phyloP scores from a whole-genome alignment of 2,797 vertebrate species.

The Melanotaenia pygmaea region DNA sequence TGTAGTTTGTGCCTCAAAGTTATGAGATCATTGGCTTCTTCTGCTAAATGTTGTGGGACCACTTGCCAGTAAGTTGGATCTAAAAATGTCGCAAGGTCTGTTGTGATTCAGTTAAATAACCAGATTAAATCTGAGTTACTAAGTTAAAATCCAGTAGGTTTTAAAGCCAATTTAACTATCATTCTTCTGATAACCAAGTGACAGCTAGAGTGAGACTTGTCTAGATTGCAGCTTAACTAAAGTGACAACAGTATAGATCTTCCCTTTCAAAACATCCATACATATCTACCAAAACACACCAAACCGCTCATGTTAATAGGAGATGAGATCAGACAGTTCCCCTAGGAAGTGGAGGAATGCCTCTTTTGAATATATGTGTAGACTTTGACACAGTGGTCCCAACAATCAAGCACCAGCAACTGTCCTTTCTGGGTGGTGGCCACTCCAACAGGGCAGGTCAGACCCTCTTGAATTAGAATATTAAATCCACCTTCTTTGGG shows the following conservation, averaged over 20 bases:
- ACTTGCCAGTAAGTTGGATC: conserved; percentile 22
- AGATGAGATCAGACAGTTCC: conserved; percentile 11
- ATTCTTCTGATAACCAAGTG: conserved; percentile 26
- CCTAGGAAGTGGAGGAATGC: conserved; percentile 82
- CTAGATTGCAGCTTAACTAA: conserved; percentile 57
- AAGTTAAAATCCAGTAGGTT: conserved; percentile 26
- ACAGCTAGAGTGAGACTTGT: conserved; percentile 45
- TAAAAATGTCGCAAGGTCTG: not conserved
- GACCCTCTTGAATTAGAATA: conserved; percentile 91
- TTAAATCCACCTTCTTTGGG: conserved; percentile 95
- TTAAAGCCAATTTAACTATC: conserved; percentile 19
- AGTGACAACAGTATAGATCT: conserved; percentile 49
- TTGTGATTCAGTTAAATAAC: conserved; percentile 31
- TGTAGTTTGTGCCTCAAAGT: conserved; percentile 36
- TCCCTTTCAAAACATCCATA: conserved; percentile 20
- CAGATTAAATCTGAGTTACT: conserved; percentile 37
- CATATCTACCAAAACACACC: conserved; percentile 22
- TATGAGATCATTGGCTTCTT: conserved; percentile 28
- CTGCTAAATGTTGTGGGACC: conserved; percentile 14
- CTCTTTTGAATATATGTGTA: conserved; percentile 93
- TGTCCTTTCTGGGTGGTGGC: conserved; percentile 96
- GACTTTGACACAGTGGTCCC: conserved; percentile 98
- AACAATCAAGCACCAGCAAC: conserved; percentile 94
- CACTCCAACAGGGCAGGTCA: conserved; percentile 94
- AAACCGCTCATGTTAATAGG: conserved; percentile 16